Evolutionary conservation across 2,888 invertebrate species (phyloP).

Genomic region (Calliopum simillimum): DNA sequence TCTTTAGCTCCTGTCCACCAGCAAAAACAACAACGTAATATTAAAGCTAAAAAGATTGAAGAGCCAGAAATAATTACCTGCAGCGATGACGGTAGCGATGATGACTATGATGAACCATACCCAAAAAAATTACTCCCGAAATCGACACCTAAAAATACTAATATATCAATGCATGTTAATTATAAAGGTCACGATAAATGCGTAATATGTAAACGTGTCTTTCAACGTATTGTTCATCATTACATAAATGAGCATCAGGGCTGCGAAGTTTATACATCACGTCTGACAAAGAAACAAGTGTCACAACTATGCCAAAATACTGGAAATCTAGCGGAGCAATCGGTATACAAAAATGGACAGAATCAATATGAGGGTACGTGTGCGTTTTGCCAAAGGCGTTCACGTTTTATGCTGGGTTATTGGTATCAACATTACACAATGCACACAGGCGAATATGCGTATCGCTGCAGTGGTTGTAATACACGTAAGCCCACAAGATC

Average conservation of each 20-base stretch:
- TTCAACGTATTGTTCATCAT: conserved; percentile 52
- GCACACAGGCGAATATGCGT: conserved; percentile 84
- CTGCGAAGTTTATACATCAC: conserved; percentile 54
- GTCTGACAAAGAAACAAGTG: conserved; percentile 44
- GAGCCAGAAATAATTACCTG: conserved; percentile 42
- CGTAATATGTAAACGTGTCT: conserved; percentile 48
- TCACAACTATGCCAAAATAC: conserved; percentile 44
- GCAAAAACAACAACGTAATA: neutral
- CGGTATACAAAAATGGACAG: conserved; percentile 50
- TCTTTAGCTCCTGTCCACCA: neutral
- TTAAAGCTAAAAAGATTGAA: neutral
- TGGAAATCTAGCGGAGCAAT: conserved; percentile 42
- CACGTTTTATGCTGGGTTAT: conserved; percentile 51
- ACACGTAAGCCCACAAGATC: conserved; percentile 51
- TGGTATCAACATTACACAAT: conserved; percentile 77
- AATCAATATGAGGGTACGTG: conserved; percentile 53
- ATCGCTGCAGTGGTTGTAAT: conserved; percentile 73
- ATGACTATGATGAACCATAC: conserved; percentile 9
- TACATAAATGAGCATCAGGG: conserved; percentile 55
- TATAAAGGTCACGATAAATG: conserved; percentile 45
- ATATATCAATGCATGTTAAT: conserved; percentile 42
- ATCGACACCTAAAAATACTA: conserved; percentile 47
- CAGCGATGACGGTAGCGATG: conserved; percentile 40
- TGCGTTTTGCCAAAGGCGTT: conserved; percentile 54
- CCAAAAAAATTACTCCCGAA: conserved; percentile 17